Conservation (phyloP, 2,113 vertebrate genomes). For the Pseudopodoces humilis region DNA sequence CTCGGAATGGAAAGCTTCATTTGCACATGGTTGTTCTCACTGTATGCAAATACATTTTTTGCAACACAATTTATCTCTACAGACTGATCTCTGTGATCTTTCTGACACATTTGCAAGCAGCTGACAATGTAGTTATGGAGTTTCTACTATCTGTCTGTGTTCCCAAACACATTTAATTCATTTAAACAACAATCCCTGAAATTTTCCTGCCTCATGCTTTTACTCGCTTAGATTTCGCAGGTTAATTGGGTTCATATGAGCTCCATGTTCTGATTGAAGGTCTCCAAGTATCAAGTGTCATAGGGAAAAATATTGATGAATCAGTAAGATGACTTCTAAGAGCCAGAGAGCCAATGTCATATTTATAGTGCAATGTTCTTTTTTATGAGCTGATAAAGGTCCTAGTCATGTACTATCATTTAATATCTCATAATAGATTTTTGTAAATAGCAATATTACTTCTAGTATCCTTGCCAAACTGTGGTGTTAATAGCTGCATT, state of each 20-base stretch:
- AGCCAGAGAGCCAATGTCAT: not conserved
- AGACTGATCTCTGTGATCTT: conserved; percentile 57
- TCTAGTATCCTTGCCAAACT: not conserved
- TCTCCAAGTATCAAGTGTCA: not conserved
- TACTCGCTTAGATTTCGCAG: not conserved
- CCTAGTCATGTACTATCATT: not conserved
- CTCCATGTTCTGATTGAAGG: not conserved
- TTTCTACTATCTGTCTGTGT: not conserved
- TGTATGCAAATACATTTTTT: conserved; percentile 18
- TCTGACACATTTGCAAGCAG: conserved; percentile 25
- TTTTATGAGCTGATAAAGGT: not conserved
- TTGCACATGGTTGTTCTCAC: conserved; percentile 24
- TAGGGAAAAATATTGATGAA: not conserved
- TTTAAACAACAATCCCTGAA: not conserved
- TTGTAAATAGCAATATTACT: not conserved
- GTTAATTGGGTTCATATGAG: not conserved
- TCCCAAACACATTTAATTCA: not conserved
- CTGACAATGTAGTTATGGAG: not conserved
- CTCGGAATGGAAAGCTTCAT: not conserved
- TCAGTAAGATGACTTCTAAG: not conserved
- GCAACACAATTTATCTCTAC: conserved; percentile 22
- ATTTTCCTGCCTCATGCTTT: not conserved
- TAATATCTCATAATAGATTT: not conserved
- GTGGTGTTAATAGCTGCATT: not conserved
- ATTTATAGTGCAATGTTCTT: not conserved